Evolutionary conservation across 2,113 vertebrate genomes (phyloP), one percentile per base, ranked within the genome.

Genomic region (Mohoua ochrocephala): DNA sequence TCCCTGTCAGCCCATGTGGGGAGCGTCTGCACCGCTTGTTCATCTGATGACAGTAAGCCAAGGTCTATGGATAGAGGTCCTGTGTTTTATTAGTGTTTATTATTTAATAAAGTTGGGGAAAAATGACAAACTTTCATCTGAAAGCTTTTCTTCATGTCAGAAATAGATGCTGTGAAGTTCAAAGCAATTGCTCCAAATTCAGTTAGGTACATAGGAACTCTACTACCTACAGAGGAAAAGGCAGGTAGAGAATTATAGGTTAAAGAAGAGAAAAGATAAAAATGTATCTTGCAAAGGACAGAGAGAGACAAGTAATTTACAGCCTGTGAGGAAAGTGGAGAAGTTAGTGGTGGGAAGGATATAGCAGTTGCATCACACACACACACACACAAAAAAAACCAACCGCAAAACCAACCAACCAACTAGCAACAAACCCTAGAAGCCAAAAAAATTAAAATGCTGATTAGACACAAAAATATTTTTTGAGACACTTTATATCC

Each of bases 151-250:
- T 63, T 50, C 50, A 27, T 2, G 2, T 77, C 23, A 52, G 41
- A 84, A 76, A 52, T 11, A 80, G 19, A 42, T 60, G 39, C 23
- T 57, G 22, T 59, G 76, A 84, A 77, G 59, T 73, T 91, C 80
- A 94, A 84, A 94, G 37, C 30, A 83, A 71, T 79, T 73, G 35
- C 41, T 91, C 53, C 35, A 54, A 47, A 56, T 68, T 86, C 71
- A 86, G 2, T 71, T n/a, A 68, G 35, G 41, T 64, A 50, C 21
- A 19, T 2, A 47, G 63, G 14, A 33, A 19, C 33, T 76, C 24
- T 53, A 31, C 30, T 73, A 14, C 47, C 41, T 47, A 30, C n/a
- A 89, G 44, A 84, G 41, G 19, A 56, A 80, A 84, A 79, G 27
- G 27, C 30, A 49, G 11, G 6, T 64, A n/a, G 41, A 47, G 14